phyloP scores from a whole-genome alignment of 2,113 vertebrate species.

The Platysternon megacephalum region DNA sequence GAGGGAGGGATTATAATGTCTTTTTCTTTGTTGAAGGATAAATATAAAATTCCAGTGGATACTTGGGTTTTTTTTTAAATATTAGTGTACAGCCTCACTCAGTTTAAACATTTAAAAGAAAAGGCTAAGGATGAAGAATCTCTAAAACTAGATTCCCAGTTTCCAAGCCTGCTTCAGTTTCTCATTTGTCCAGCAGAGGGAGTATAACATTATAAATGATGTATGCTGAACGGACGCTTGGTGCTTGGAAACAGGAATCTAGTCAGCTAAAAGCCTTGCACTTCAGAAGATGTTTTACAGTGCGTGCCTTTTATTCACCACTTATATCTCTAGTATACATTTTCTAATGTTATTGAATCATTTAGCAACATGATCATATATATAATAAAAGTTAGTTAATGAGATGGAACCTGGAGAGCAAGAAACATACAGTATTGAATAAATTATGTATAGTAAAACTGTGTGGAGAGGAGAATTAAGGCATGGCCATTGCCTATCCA shows the following conservation, averaged over 20 bases:
- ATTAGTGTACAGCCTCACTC: accelerated
- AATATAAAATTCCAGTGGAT: not conserved
- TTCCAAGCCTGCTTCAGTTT: not conserved
- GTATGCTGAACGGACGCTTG: not conserved
- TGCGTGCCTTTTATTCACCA: accelerated
- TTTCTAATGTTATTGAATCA: accelerated
- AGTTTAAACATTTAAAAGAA: accelerated
- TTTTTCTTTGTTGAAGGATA: not conserved
- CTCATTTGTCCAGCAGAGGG: conserved; percentile 72
- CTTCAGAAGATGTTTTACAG: accelerated
- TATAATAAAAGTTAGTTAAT: not conserved
- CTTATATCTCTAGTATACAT: not conserved
- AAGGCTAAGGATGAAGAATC: not conserved
- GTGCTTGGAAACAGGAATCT: not conserved
- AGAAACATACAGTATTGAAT: not conserved
- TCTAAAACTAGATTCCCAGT: not conserved
- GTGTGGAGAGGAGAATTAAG: accelerated
- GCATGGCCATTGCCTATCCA: accelerated
- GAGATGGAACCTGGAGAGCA: not conserved
- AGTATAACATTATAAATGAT: conserved; percentile 74
- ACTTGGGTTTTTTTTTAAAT: accelerated
- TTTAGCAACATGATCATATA: not conserved
- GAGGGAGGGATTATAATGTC: not conserved
- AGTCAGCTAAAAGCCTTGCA: too few species aligned
- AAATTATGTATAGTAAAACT: not conserved